Evolutionary conservation across 2,113 vertebrate genomes (phyloP).

Genomic region (Passer montanus): DNA sequence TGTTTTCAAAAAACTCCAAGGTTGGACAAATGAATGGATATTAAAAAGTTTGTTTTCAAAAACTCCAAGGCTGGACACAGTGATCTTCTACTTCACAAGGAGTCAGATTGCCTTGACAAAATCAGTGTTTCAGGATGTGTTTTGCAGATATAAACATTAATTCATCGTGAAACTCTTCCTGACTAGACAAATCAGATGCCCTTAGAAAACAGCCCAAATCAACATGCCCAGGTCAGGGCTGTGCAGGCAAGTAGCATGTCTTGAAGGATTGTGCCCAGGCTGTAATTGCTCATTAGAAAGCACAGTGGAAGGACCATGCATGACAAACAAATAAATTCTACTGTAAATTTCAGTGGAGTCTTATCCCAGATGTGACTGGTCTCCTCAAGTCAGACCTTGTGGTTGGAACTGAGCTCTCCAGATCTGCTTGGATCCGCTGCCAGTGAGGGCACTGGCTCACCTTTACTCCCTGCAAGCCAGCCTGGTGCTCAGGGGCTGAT

Average conservation of each 20-base stretch:
- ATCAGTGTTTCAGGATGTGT: background rate
- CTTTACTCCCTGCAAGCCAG: background rate
- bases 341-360: background rate
- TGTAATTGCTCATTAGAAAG: background rate
- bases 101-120: background rate
- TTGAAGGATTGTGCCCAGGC: background rate
- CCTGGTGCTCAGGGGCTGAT: rapidly evolving
- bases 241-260: background rate
- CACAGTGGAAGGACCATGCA: background rate
- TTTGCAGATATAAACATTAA: background rate
- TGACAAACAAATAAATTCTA: background rate
- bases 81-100: background rate
- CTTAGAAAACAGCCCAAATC: background rate
- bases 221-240: background rate
- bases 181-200: background rate
- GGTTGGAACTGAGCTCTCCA: background rate
- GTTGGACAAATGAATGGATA: background rate
- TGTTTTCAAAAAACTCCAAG: background rate
- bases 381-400: background rate
- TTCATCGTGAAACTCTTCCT: background rate
- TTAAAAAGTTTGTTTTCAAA: background rate
- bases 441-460: background rate
- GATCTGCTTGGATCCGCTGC: background rate
- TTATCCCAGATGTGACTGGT: background rate
- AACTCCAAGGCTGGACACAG: background rate